Evolutionary conservation across 1,140 invertebrate genomes (phyloP).

Genomic region (Trypoxylus dichotomus): DNA sequence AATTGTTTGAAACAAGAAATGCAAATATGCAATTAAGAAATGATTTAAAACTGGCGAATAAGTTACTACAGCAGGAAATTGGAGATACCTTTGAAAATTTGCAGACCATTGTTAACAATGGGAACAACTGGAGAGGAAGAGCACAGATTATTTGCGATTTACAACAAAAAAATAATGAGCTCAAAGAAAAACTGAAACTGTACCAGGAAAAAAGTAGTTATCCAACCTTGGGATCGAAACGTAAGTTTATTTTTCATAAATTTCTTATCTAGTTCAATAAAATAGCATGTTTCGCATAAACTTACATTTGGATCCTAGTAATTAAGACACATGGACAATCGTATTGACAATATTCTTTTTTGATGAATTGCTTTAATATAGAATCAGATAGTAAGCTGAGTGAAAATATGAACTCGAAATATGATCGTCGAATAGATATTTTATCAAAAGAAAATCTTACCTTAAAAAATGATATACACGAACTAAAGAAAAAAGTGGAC

Average conservation of each 20-base stretch:
- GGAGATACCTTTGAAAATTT: slow-evolving; percentile 57
- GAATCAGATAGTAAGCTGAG: background rate
- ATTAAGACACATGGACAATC: background rate
- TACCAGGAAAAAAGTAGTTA: slow-evolving; percentile 38
- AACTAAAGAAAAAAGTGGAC: slow-evolving; percentile 62
- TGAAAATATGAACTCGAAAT: background rate
- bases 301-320: background rate
- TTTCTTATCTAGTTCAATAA: background rate
- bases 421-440: slow-evolving; percentile 32
- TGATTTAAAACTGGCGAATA: slow-evolving; percentile 65
- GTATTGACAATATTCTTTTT: too few species aligned
- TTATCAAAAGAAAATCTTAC: slow-evolving; percentile 56
- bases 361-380: background rate
- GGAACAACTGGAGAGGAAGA: slow-evolving; percentile 67
- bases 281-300: too few species aligned
- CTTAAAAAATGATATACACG: slow-evolving; percentile 51
- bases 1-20: slow-evolving; percentile 69
- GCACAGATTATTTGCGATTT: slow-evolving; percentile 69
- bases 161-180: slow-evolving; percentile 65
- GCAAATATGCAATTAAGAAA: slow-evolving; percentile 64
- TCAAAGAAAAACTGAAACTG: slow-evolving; percentile 60
- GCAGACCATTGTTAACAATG: slow-evolving; percentile 40
- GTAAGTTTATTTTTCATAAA: slow-evolving; percentile 4
- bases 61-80: slow-evolving; percentile 67
- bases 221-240: background rate